Evolutionary conservation across 2,113 vertebrate species (phyloP).

Genomic region (Tichodroma muraria): DNA sequence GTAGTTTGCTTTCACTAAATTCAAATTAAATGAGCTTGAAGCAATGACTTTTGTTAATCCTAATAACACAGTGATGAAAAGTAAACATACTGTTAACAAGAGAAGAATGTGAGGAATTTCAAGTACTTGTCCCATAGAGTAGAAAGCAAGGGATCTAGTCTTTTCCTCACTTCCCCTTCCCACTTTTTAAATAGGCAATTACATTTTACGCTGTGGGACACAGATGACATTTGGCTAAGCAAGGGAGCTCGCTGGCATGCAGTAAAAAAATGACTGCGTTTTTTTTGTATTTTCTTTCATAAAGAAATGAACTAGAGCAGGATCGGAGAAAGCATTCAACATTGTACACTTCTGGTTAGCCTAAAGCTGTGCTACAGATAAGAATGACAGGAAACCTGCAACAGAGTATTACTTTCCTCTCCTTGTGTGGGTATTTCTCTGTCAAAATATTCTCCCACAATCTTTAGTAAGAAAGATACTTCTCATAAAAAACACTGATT

Average conservation of each 20-base stretch:
- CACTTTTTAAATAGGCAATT: slow-evolving; percentile 44
- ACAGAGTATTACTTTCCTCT: not conserved
- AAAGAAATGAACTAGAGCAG: not conserved
- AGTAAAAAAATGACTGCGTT: slow-evolving; percentile 4
- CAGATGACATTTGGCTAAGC: slow-evolving; percentile 48
- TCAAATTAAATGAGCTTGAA: slow-evolving; percentile 82
- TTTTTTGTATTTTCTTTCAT: no score
- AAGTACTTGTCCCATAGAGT: slow-evolving; percentile 81
- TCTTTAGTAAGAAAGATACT: not conserved
- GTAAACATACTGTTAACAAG: slow-evolving; percentile 80
- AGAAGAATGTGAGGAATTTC: slow-evolving; percentile 89
- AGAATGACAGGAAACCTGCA: slow-evolving; percentile 31
- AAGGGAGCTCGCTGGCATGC: not conserved
- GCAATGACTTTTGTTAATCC: slow-evolving; percentile 83
- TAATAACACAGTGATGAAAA: slow-evolving; percentile 82
- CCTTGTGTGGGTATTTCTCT: not conserved
- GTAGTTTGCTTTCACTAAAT: slow-evolving; percentile 79
- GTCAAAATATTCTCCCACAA: slow-evolving; percentile 6
- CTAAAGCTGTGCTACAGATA: not conserved
- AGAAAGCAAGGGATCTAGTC: slow-evolving; percentile 64
- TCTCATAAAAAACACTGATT: not conserved
- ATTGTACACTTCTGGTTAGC: not conserved
- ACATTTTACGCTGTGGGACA: not conserved
- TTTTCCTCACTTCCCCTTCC: slow-evolving; percentile 23
- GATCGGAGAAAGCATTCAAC: not conserved